phyloP scores from a whole-genome alignment of 37 sponge, comb jelly and placozoan species.

The Aplysina aerophoba region DNA sequence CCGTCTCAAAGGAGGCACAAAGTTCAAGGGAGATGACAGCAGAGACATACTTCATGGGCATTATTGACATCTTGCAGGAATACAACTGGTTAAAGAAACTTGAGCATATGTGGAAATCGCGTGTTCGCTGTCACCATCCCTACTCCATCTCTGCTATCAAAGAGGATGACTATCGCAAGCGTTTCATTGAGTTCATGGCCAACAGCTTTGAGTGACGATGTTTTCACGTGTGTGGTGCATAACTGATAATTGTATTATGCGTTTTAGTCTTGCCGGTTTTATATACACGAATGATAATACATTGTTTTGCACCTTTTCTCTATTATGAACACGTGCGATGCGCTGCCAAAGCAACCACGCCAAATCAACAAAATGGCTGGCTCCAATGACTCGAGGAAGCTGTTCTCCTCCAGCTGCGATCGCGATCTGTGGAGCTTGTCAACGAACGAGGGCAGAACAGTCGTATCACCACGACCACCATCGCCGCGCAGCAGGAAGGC shows the following conservation, averaged over 20 bases:
- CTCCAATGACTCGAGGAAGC: too few species aligned
- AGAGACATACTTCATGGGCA: constrained; percentile 82
- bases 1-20: neutral
- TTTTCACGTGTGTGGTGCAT: too few species aligned
- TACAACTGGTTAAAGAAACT: constrained; percentile 77
- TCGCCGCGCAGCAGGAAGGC: too few species aligned
- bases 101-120: constrained; percentile 79
- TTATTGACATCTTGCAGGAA: constrained; percentile 90
- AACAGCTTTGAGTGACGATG: constrained; percentile 48
- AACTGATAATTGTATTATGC: too few species aligned
- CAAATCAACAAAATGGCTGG: neutral
- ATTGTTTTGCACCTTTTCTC: too few species aligned
- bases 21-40: neutral
- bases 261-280: too few species aligned
- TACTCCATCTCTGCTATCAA: constrained; percentile 76
- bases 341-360: neutral
- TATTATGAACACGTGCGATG: too few species aligned
- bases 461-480: too few species aligned
- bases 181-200: constrained; percentile 71
- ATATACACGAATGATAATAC: too few species aligned
- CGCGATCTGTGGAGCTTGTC: too few species aligned
- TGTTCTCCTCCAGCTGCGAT: too few species aligned
- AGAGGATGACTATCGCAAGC: constrained; percentile 57
- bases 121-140: constrained; percentile 48
- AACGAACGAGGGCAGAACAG: too few species aligned